Evolutionary conservation across 2,113 vertebrate species (phyloP), one percentile per base, ranked within the genome.

Genomic region (Podarcis raffonei): DNA sequence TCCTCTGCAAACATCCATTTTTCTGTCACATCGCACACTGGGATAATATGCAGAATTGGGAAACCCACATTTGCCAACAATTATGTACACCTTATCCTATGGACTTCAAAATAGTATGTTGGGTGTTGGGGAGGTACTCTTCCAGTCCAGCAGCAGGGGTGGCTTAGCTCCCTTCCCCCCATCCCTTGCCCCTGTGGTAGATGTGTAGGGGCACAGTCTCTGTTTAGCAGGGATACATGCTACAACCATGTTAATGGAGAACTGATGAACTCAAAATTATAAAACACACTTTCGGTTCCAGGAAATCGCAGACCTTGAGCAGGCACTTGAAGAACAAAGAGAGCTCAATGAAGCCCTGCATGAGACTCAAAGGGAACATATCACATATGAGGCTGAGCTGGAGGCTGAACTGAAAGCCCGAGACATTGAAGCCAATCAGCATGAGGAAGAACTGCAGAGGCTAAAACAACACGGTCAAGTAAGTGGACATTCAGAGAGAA

Each of bases 381-480:
- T 92, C 0, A 92, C 95, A 77, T 97, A 96, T 1, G 86, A 97
- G 92, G 95, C 95, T 42, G 96, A 98, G 72, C 93, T 98, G 87
- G 97, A 98, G 86, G 91, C 94, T 13, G 97, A 96, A 39, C 88
- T 98, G 5, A 96, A 94, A 91, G 94, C 96, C 11, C 96, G 92
- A 25, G 96, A 97, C 0, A 30, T 85, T 6, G 97, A 98, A 96
- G 94, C 95, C 81, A 95, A 22, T 57, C 96, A 94, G 85, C 97
- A 98, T 57, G 97, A 94, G 90, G 97, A 97, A 89, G 98, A 98
- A 85, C 83, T 98, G 86, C 95, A 92, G 75, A 96, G 89, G 86
- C 87, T 97, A 30, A 95, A 89, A 39, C 93, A 77, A 18, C 91
- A 94, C 11, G 96, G 93, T 89, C 96, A 98, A 94, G 97, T 98